A percentile compares a stretch with the other conserved stretches of the same genome.
Evolutionary conservation across 2,113 vertebrate species (phyloP).

Genomic region (Heterotis niloticus): DNA sequence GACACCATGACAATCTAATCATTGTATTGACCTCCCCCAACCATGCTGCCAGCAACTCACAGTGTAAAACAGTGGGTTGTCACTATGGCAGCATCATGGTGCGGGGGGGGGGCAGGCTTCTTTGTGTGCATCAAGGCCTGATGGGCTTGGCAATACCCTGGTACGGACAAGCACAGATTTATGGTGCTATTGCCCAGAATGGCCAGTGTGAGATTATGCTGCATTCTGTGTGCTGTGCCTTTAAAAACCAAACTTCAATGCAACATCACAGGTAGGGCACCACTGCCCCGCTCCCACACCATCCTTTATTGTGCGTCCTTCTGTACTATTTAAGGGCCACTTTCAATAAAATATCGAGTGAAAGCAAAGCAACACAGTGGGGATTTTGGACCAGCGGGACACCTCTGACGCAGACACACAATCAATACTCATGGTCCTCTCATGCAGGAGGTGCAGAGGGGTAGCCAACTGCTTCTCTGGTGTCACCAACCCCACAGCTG

Average conservation of each 20-base stretch:
- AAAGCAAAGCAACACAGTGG: not conserved
- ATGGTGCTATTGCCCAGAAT: not conserved
- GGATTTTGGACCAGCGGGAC: not conserved
- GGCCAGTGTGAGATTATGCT: not conserved
- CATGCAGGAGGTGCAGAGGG: not conserved
- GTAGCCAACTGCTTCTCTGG: too few species aligned
- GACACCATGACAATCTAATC: slow-evolving; percentile 47
- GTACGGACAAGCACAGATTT: not conserved
- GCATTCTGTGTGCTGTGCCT: not conserved
- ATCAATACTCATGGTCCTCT: not conserved
- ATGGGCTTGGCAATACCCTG: not conserved
- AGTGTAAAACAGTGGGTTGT: slow-evolving; percentile 36
- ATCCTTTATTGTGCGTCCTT: not conserved
- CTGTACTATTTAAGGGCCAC: not conserved
- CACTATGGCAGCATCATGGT: slow-evolving; percentile 40
- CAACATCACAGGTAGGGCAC: not conserved
- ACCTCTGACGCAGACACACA: not conserved
- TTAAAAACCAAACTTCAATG: not conserved
- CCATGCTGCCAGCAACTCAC: slow-evolving; percentile 21
- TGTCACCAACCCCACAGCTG: not conserved
- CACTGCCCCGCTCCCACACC: not conserved
- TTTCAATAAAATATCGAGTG: not conserved
- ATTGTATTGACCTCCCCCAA: slow-evolving; percentile 44
- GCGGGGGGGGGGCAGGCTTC: not conserved
- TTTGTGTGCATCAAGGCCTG: not conserved